phyloP scores from a whole-genome alignment of 1,140 invertebrate species.

The Drosophila parvula region DNA sequence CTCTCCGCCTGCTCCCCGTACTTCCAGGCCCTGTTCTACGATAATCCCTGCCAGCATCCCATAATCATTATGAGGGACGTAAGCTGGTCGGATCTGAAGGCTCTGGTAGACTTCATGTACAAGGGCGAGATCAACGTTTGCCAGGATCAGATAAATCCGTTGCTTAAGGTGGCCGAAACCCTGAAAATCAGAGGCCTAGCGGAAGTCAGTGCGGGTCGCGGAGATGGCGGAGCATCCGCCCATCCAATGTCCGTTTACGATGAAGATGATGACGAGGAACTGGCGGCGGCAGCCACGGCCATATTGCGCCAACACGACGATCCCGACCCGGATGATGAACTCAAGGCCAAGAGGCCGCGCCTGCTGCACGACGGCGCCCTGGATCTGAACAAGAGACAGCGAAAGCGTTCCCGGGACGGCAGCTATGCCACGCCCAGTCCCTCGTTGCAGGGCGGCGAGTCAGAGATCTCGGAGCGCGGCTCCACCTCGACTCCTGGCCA shows the following conservation, averaged over 20 bases:
- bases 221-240: conserved; percentile 44
- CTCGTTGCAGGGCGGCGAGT: conserved; percentile 81
- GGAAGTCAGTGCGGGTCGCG: conserved; percentile 89
- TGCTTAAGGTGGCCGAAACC: conserved; percentile 93
- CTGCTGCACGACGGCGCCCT: conserved; percentile 52
- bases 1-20: conserved; percentile 96
- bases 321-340: conserved; percentile 48
- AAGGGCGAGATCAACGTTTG: conserved; percentile 96
- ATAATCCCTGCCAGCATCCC: conserved; percentile 95
- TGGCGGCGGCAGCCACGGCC: conserved; percentile 52
- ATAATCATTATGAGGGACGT: conserved; percentile 96
- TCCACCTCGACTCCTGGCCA: conserved; percentile 37
- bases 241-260: conserved; percentile 82
- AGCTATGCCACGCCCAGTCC: conserved; percentile 84
- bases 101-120: conserved; percentile 96
- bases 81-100: conserved; percentile 93
- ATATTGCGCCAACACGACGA: conserved; percentile 58
- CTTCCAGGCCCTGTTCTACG: conserved; percentile 95
- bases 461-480: conserved; percentile 20
- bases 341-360: conserved; percentile 71
- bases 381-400: conserved; percentile 69
- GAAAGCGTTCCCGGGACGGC: conserved; percentile 78
- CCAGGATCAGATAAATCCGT: conserved; percentile 94
- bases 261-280: conserved; percentile 82
- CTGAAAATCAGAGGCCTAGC: conserved; percentile 94